Conservation (phyloP, 2,888 invertebrate species). For the Drosophila pegasa region DNA sequence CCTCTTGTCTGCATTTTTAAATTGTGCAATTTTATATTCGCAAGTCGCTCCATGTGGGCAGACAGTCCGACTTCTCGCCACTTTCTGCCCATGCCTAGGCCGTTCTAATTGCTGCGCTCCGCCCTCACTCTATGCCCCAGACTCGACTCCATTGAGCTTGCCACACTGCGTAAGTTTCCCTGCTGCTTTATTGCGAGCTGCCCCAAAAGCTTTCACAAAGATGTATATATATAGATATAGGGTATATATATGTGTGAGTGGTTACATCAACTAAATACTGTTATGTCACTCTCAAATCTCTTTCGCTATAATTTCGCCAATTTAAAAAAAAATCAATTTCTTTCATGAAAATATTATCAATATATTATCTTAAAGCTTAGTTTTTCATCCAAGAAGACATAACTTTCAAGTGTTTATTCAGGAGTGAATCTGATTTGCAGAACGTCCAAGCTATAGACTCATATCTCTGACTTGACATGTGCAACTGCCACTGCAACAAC, state of each 20-base stretch:
- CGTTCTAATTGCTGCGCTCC: constrained; percentile 68
- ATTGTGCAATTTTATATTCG: constrained; percentile 79
- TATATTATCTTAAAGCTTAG: background rate
- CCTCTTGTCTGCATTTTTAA: constrained; percentile 67
- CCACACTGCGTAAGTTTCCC: constrained; percentile 52
- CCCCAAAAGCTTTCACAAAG: constrained; percentile 30
- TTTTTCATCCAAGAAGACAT: background rate
- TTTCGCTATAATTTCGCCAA: constrained; percentile 9
- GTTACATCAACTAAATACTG: background rate
- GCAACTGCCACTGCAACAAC: constrained; percentile 46
- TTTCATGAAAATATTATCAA: background rate
- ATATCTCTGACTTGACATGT: constrained; percentile 47
- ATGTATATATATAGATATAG: constrained; percentile 10
- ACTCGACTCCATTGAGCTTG: background rate
- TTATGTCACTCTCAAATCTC: background rate
- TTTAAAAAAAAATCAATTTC: background rate
- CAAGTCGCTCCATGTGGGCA: constrained; percentile 66
- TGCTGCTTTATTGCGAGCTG: constrained; percentile 49
- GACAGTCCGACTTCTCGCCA: constrained; percentile 30
- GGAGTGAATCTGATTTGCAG: background rate
- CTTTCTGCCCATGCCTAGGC: constrained; percentile 26
- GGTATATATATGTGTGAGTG: background rate
- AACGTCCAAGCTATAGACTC: constrained; percentile 20
- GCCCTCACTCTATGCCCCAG: background rate
- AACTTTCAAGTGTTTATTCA: no score